phyloP scores from a whole-genome alignment of 2,888 invertebrate species.

The Phragmatobia fuliginosa region DNA sequence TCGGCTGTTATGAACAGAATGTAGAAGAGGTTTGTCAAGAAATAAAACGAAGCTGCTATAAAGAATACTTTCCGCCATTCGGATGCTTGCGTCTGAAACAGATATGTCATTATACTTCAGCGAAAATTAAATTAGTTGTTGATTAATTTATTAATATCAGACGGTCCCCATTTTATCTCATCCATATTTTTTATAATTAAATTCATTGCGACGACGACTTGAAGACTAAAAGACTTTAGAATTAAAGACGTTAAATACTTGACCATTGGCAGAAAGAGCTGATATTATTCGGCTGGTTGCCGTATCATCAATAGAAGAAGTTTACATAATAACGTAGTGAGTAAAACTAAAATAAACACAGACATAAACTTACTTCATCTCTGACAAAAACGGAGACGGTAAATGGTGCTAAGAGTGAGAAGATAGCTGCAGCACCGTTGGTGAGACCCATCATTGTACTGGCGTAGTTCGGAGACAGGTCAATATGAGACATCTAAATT shows the following conservation, averaged over 20 bases:
- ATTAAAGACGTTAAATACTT: too few species aligned
- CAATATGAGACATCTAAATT: conserved; percentile 91
- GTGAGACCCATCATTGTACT: conserved; percentile 95
- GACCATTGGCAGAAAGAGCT: too few species aligned
- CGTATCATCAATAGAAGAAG: too few species aligned
- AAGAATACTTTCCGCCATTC: conserved; percentile 89
- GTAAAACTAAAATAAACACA: background rate
- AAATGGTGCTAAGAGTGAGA: conserved; percentile 92
- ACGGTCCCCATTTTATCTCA: too few species aligned
- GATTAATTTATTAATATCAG: too few species aligned
- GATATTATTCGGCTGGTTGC: too few species aligned
- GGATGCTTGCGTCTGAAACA: conserved; percentile 78
- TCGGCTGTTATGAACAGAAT: conserved; percentile 87
- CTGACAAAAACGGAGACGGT: conserved; percentile 90
- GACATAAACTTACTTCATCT: conserved; percentile 83
- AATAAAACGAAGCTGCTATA: conserved; percentile 87
- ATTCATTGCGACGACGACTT: too few species aligned
- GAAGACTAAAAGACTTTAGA: too few species aligned
- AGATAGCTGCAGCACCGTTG: conserved; percentile 92
- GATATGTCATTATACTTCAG: too few species aligned
- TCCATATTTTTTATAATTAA: too few species aligned
- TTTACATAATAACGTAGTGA: background rate
- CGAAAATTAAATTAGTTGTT: too few species aligned
- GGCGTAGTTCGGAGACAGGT: conserved; percentile 94
- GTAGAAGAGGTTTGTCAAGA: conserved; percentile 87